Percentiles rank a stretch among this genome's conserved stretches.
These are phyloP conservation scores for Champsocephalus gunnari DNA, from an alignment of 2,797 vertebrate genomes.

Conservation along the genomic window DNA sequence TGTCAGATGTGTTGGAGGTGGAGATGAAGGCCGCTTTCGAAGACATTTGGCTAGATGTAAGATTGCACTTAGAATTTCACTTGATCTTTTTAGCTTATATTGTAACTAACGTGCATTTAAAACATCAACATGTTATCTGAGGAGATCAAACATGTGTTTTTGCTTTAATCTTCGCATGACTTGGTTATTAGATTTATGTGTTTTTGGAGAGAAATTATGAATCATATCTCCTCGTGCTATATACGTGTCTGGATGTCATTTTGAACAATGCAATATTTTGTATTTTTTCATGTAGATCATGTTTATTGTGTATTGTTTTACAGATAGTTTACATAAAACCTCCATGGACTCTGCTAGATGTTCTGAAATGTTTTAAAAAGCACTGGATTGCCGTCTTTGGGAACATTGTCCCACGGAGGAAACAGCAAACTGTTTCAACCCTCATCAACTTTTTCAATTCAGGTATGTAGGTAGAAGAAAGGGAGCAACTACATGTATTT, in stretches of 20 bases:
- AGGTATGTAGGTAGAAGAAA: slow-evolving; percentile 76
- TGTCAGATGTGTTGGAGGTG: slow-evolving; percentile 90
- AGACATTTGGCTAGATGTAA: slow-evolving; percentile 92
- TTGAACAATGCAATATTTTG: background rate
- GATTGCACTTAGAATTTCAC: slow-evolving; percentile 4
- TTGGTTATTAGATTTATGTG: background rate
- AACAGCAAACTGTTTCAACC: slow-evolving; percentile 81
- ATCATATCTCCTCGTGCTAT: background rate
- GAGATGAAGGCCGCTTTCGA: slow-evolving; percentile 92
- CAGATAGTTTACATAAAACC: slow-evolving; percentile 92
- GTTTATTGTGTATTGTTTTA: slow-evolving; percentile 15
- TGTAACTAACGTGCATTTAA: background rate
- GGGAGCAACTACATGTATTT: too few relatives aligned
- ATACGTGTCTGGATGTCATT: background rate
- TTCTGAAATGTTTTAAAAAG: slow-evolving; percentile 91
- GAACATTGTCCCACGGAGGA: slow-evolving; percentile 82
- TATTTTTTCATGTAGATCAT: background rate
- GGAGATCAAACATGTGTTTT: background rate
- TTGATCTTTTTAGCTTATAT: background rate
- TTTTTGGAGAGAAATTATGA: background rate
- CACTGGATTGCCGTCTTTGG: slow-evolving; percentile 97
- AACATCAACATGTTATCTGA: background rate
- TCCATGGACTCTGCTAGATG: slow-evolving; percentile 89
- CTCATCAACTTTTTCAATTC: slow-evolving; percentile 85
- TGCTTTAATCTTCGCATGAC: background rate